Base-by-base conservation (phyloP, 2,113 vertebrate species). In the Mesembrinibis cayennensis region DNA sequence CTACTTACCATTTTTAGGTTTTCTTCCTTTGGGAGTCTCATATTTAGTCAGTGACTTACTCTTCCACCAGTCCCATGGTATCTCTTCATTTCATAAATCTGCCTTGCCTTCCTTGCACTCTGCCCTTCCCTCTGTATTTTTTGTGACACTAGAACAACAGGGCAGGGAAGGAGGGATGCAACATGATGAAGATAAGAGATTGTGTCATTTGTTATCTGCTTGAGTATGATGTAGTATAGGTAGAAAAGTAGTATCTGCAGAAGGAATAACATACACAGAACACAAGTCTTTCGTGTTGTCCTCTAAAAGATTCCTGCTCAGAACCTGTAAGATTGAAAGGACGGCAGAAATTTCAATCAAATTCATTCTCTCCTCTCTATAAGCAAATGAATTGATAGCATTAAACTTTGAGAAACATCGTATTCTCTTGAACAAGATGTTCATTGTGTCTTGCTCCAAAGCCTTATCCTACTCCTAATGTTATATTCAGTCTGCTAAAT, bases 401-500 rank as follows among this genome's bases (percentile, higher is more conserved):
- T 45, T 73, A 84, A 55, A 32, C 50, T 82, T 38, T 65, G 21
- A 82, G 61, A 89, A 91, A 69, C 0, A 2, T 47, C 17, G 8
- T 69, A 36, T 82, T 91, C 56, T 82, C 61, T 40, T 84, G 45
- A 91, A 73, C 40, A 78, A 91, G 42, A 50, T 62, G 6, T 47
- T 91, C 55, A 18, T 47, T 89, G 52, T 72, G 49, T 91, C 66
- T 87, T 90, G 29, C 74, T 87, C 72, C 8, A 10, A 73, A 88
- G 36, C 50, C 30, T 83, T 71, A 70, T 62, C 55, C 67, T 94
- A 52, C 40, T 87, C 38, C n/a, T 89, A 55, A 81, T 70, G 32
- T 87, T 89, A 71, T 45, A 91, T 20, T 83, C 50, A 83, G 55
- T 82, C 77, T 79, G 53, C 70, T 95, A 96, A 96, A 93, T 80